phyloP scores from a whole-genome alignment of 2,113 vertebrate species.

The Pogona vitticeps region DNA sequence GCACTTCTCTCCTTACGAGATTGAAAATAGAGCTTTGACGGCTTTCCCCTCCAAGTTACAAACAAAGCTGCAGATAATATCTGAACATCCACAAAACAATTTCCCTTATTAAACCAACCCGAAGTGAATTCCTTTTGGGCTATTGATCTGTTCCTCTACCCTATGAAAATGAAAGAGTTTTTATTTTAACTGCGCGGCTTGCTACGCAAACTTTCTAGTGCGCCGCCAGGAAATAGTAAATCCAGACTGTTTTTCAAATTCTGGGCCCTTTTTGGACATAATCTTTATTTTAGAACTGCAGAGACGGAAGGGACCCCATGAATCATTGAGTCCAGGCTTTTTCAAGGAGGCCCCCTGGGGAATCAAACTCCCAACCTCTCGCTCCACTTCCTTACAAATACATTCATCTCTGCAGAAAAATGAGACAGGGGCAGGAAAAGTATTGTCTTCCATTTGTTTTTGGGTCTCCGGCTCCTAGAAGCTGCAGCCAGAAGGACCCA shows the following conservation, averaged over 20 bases:
- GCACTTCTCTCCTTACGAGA: constrained; percentile 45
- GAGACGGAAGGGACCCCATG: too few relatives aligned
- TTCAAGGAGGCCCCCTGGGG: too few relatives aligned
- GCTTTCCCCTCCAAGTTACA: constrained; percentile 37
- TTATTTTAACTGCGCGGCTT: constrained; percentile 41
- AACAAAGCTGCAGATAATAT: constrained; percentile 59
- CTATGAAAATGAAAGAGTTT: constrained; percentile 61
- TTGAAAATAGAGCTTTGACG: constrained; percentile 40
- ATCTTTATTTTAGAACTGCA: not conserved
- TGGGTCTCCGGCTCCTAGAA: too few relatives aligned
- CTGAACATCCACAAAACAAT: constrained; percentile 32
- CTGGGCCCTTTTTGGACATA: not conserved
- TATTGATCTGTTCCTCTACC: constrained; percentile 57
- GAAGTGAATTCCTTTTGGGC: constrained; percentile 45
- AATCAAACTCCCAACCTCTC: too few relatives aligned
- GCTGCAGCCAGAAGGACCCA: too few relatives aligned
- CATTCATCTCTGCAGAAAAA: too few relatives aligned
- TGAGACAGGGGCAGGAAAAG: too few relatives aligned
- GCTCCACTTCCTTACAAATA: too few relatives aligned
- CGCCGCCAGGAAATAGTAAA: constrained; percentile 10
- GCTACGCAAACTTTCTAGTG: not conserved
- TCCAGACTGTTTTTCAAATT: not conserved
- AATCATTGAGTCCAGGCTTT: too few relatives aligned
- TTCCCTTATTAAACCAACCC: constrained; percentile 68
- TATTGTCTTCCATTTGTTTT: too few relatives aligned